Conservation (phyloP, 2,797 vertebrate species). For the Coccyzus lansbergi region DNA sequence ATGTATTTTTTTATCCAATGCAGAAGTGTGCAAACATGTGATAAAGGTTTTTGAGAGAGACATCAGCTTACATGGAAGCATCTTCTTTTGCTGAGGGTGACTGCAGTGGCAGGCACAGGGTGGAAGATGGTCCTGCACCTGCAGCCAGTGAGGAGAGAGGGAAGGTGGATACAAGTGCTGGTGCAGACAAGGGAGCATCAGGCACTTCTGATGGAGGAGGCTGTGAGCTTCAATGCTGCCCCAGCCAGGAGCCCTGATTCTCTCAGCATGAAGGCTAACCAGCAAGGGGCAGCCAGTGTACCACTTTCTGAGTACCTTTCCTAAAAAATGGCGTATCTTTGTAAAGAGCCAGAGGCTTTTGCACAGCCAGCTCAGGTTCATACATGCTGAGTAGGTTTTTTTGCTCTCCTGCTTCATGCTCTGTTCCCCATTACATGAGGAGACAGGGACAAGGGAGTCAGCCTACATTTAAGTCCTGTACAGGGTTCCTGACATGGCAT, state of each 20-base stretch:
- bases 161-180: not conserved
- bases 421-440: not conserved
- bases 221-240: not conserved
- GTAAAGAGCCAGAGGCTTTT: not conserved
- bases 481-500: not conserved
- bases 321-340: not conserved
- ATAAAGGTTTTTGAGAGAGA: not conserved
- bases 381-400: not conserved
- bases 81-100: not conserved
- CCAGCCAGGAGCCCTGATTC: rapidly evolving
- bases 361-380: not conserved
- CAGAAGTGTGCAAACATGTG: not conserved
- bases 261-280: rapidly evolving
- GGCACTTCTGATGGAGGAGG: not conserved
- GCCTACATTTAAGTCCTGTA: rapidly evolving
- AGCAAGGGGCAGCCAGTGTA: not conserved
- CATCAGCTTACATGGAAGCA: not conserved
- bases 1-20: not conserved
- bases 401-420: not conserved
- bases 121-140: rapidly evolving
- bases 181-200: rapidly evolving
- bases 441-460: not conserved
- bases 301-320: rapidly evolving
- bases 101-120: not conserved
- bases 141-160: rapidly evolving